Percentiles rank a stretch among this genome's conserved stretches.
phyloP scores from a whole-genome alignment of 2,113 vertebrate species.

The Bos indicus region DNA sequence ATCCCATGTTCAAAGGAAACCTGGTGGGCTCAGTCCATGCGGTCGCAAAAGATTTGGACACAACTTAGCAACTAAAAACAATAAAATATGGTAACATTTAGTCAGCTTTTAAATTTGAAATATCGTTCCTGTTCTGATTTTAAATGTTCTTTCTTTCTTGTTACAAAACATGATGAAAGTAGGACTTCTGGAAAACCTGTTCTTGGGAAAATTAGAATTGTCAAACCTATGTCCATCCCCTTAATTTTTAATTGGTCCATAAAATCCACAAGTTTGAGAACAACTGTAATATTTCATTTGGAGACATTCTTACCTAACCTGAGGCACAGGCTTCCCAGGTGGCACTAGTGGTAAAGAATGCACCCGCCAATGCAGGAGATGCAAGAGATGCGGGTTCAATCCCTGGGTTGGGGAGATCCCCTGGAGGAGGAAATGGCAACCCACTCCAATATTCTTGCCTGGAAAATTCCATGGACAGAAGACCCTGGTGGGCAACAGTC shows the following conservation, averaged over 20 bases:
- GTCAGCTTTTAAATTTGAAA: background rate
- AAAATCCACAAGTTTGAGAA: background rate
- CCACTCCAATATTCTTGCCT: background rate
- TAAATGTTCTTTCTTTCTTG: background rate
- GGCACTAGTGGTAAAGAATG: background rate
- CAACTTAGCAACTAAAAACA: background rate
- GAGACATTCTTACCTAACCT: background rate
- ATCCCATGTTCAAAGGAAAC: background rate
- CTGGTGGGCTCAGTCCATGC: background rate
- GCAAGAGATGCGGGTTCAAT: background rate
- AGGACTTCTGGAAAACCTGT: slow-evolving; percentile 1
- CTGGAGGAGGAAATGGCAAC: background rate
- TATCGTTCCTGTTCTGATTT: background rate
- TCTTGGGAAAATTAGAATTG: background rate
- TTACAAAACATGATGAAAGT: background rate
- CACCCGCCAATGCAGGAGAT: background rate
- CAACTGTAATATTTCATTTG: background rate
- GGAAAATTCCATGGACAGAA: background rate
- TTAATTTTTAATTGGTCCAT: background rate
- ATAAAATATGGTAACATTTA: background rate
- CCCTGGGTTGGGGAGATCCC: background rate
- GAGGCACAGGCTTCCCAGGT: background rate
- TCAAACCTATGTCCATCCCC: background rate
- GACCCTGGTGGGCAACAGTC: background rate
- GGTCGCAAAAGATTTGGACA: too few relatives aligned